Base-by-base conservation (phyloP, 2,888 invertebrate species). In the Drosophila aldrichi region DNA sequence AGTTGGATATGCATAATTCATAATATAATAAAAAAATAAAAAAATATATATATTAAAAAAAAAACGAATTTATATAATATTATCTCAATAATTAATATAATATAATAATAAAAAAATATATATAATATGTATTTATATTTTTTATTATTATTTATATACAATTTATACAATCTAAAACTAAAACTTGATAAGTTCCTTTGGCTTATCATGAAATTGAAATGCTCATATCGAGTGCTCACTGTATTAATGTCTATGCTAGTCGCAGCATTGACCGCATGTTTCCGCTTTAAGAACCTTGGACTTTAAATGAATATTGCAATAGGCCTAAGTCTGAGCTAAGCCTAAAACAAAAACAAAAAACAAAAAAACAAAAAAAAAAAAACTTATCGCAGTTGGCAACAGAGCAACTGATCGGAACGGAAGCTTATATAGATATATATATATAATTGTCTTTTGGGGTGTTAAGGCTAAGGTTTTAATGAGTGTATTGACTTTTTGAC, bases 401-500 rank as follows among this genome's bases (percentile, higher is more conserved):
- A 56, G 48, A 6, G n/a, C 25, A 36, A 25, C 34, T 22, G 40
- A 32, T 36, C n/a, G 43, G 55, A 29, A 43, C 80, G 77, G 81
- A 80, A 79, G 61, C 46, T 22, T 36, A 65, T 4, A 25, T 2
- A 25, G 10, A 38, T n/a, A 10, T 10, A 12, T 5, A 6, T 2
- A 12, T 9, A 25, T 7, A 38, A n/a, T 1, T 38, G 18, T 6
- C 12, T 9, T 38, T 40, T 54, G 51, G 57, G 43, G 56, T 59
- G 14, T 57, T 63, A 65, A 66, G 67, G 69, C 70, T 71, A 61
- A 70, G 61, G 64, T 36, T 51, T 62, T 70, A 68, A 65, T 74
- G 79, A 54, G 79, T 77, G 66, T 80, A 80, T 80, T 80, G 79
- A 80, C 79, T 82, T 74, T 67, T 79, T 77, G 88, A 82, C 85